A percentile compares a stretch with the other conserved stretches of the same genome.
These are phyloP conservation scores for Megaceryle torquata DNA, from an alignment of 2,113 vertebrate genomes.

Conservation along the genomic window DNA sequence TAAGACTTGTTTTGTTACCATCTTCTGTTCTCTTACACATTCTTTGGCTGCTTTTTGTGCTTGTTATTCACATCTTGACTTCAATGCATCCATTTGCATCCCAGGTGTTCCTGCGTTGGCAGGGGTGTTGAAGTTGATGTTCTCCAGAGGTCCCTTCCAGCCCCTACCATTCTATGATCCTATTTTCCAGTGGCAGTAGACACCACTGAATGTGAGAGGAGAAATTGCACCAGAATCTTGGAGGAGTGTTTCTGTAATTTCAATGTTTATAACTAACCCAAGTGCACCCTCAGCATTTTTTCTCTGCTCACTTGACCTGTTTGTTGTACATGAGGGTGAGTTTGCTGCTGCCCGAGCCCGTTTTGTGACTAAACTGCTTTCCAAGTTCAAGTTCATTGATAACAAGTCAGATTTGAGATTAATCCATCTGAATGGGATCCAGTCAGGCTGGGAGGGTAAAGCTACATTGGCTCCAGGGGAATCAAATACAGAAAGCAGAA, in stretches of 20 bases:
- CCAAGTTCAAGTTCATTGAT: background rate
- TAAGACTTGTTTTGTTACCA: background rate
- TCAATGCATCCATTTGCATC: background rate
- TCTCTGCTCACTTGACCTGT: background rate
- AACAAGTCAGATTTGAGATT: background rate
- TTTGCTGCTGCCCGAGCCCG: background rate
- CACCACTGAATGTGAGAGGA: accelerated
- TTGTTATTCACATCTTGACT: background rate
- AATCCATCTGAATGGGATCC: constrained; percentile 3
- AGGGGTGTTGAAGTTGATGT: no score
- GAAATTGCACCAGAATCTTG: background rate
- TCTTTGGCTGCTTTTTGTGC: constrained; percentile 8
- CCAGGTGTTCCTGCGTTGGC: accelerated
- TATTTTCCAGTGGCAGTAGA: background rate
- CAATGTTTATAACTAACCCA: background rate
- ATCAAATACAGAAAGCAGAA: background rate
- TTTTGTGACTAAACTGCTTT: background rate
- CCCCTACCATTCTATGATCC: no score
- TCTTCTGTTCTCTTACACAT: background rate
- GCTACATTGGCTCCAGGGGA: background rate
- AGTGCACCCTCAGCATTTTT: background rate
- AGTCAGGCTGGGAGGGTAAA: background rate
- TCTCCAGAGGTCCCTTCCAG: no score
- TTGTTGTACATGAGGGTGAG: background rate
- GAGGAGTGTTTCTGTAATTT: background rate